Percentiles rank a stretch among this genome's conserved stretches.
Conservation (phyloP, 2,797 vertebrate genomes). For the Myioborus miniatus region DNA sequence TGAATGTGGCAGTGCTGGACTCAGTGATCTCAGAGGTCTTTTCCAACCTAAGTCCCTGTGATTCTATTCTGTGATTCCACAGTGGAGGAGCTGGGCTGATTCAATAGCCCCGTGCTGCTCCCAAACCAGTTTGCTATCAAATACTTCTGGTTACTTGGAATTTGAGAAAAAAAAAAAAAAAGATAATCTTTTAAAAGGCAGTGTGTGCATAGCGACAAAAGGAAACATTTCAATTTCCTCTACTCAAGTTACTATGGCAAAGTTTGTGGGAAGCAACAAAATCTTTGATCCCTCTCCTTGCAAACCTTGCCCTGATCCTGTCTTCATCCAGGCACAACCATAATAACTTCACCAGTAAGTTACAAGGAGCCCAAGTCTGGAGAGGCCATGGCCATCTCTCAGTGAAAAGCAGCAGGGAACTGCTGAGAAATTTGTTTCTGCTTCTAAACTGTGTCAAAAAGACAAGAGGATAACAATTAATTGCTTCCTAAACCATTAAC, state of each 20-base stretch:
- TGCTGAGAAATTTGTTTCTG: background rate
- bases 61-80: background rate
- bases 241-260: background rate
- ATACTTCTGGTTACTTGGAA: background rate
- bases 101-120: rapidly evolving
- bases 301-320: background rate
- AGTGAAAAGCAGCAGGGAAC: background rate
- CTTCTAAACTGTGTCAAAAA: background rate
- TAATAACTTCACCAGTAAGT: background rate
- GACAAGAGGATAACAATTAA: rapidly evolving
- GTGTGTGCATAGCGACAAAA: rapidly evolving
- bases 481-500: background rate
- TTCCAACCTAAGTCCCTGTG: background rate
- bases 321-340: background rate
- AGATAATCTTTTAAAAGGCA: background rate
- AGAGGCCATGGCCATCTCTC: background rate
- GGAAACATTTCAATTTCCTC: background rate
- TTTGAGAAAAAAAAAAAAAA: background rate
- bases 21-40: background rate
- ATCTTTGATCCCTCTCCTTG: background rate
- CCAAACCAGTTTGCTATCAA: background rate
- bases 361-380: background rate
- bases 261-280: background rate
- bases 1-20: background rate
- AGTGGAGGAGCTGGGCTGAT: background rate